A percentile compares a stretch with the other conserved stretches of the same genome.
These are phyloP conservation scores for Zoanthus gigantus DNA, from an alignment of 92 coral and sea anemone species.

Conservation along the genomic window DNA sequence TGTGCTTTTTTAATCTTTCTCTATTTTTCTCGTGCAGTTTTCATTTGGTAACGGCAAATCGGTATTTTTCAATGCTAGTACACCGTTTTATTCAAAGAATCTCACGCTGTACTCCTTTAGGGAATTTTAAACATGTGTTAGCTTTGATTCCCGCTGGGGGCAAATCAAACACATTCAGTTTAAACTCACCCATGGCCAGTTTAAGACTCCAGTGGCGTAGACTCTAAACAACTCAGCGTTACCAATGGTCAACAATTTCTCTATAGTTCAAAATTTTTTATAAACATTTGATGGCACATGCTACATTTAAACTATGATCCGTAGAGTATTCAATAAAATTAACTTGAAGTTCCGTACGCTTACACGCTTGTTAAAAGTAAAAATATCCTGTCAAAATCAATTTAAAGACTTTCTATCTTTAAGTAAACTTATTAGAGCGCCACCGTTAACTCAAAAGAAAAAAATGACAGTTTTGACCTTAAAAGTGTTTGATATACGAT, in stretches of 20 bases:
- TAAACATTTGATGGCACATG: slow-evolving; percentile 7
- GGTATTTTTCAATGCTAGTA: not conserved
- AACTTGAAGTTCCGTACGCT: not conserved
- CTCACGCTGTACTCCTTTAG: slow-evolving; percentile 11
- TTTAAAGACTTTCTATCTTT: not conserved
- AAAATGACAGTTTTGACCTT: slow-evolving; percentile 40
- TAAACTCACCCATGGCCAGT: not conserved
- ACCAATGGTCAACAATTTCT: slow-evolving; percentile 7
- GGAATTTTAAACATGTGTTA: slow-evolving; percentile 47
- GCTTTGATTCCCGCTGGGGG: slow-evolving; percentile 38
- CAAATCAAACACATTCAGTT: not conserved
- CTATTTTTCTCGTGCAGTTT: not conserved
- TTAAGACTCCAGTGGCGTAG: slow-evolving; percentile 6
- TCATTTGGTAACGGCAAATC: not conserved
- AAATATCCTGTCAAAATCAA: slow-evolving; percentile 18
- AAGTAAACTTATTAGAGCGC: slow-evolving; percentile 2
- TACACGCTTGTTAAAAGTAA: not conserved
- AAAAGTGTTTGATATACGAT: slow-evolving; percentile 40
- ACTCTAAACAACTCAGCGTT: slow-evolving; percentile 14
- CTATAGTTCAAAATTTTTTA: not conserved
- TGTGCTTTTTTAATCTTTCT: too few relatives aligned
- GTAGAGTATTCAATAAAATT: not conserved
- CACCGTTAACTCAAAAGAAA: slow-evolving; percentile 12
- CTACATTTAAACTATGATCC: not conserved
- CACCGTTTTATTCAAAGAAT: slow-evolving; percentile 5